Percentiles rank a stretch among this genome's conserved stretches.
Evolutionary conservation across 2,888 invertebrate species (phyloP).

Genomic region (Rhagonycha lutea): DNA sequence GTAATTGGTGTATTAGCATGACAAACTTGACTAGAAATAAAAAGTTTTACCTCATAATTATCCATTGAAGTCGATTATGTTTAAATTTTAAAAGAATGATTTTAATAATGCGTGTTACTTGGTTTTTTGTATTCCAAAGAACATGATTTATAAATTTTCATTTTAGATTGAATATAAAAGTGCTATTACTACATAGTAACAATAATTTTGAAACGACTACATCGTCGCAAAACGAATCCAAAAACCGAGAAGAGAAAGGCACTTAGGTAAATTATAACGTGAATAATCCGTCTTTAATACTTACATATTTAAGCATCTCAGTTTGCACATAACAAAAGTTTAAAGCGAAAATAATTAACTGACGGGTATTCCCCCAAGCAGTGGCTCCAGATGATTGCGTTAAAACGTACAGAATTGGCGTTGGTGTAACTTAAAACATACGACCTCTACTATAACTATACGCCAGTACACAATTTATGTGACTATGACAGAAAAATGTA

Average conservation of each 20-base stretch:
- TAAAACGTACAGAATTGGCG: neutral
- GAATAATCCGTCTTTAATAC: neutral
- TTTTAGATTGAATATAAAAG: neutral
- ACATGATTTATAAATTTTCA: neutral
- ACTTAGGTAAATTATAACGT: neutral
- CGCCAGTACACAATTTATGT: neutral
- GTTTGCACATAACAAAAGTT: neutral
- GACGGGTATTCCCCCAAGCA: neutral
- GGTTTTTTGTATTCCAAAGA: neutral
- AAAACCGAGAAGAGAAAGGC: too few relatives aligned
- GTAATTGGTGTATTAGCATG: conserved; percentile 2
- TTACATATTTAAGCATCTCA: neutral
- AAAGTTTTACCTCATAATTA: conserved; percentile 3
- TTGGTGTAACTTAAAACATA: neutral
- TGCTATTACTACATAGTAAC: neutral
- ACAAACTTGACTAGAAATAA: conserved; percentile 1
- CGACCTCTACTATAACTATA: neutral
- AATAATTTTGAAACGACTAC: neutral
- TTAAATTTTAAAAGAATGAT: conserved; percentile 2
- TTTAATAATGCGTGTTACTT: conserved; percentile 1
- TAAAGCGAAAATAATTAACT: neutral
- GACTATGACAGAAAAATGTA: neutral
- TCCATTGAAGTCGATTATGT: neutral
- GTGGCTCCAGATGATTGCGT: neutral
- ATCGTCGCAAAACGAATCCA: neutral